Evolutionary conservation across 92 coral and sea anemone species (phyloP).

Genomic region (Parazoanthus swiftii): DNA sequence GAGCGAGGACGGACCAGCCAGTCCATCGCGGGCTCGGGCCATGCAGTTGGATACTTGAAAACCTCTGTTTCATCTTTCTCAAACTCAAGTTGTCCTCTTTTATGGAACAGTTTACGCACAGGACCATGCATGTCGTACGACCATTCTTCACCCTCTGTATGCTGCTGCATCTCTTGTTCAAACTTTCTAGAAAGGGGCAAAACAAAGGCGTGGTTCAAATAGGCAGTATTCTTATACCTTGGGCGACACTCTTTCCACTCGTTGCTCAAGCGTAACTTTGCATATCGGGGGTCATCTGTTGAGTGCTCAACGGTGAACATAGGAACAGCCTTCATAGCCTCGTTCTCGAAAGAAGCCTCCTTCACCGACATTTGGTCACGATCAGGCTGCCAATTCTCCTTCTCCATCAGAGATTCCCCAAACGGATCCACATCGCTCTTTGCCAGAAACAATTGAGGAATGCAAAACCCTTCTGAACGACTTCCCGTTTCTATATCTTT

Average conservation of each 20-base stretch:
- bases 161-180: not conserved
- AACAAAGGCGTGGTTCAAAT: conserved; percentile 57
- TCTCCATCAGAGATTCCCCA: not conserved
- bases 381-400: conserved; percentile 69
- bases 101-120: conserved; percentile 56
- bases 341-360: conserved; percentile 43
- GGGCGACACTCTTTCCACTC: conserved; percentile 74
- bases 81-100: conserved; percentile 19
- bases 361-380: conserved; percentile 54
- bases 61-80: conserved; percentile 64
- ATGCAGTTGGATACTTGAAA: conserved; percentile 69
- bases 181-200: conserved; percentile 37
- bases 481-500: conserved; percentile 58
- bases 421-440: conserved; percentile 41
- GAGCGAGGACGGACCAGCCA: conserved; percentile 76
- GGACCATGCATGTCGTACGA: conserved; percentile 66
- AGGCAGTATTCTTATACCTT: conserved; percentile 48
- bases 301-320: conserved; percentile 69
- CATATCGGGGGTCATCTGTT: conserved; percentile 68
- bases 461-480: conserved; percentile 76
- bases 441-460: conserved; percentile 58
- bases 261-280: conserved; percentile 56
- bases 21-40: conserved; percentile 88
- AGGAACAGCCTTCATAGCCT: conserved; percentile 41
- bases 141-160: not conserved